phyloP scores from a whole-genome alignment of 2,797 vertebrate species.

The Lacerta bilineata region DNA sequence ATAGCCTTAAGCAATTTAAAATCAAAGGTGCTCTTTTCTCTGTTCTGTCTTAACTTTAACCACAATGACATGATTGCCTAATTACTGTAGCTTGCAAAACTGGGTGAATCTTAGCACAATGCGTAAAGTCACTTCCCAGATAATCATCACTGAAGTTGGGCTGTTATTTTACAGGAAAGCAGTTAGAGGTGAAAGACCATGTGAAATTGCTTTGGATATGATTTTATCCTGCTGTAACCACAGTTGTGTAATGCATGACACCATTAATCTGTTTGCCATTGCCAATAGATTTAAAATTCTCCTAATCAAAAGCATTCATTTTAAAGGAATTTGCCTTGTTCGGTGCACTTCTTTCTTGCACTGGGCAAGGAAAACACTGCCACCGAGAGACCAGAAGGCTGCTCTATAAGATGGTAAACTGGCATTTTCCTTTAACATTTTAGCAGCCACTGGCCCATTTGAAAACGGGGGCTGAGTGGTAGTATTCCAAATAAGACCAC shows the following conservation, averaged over 20 bases:
- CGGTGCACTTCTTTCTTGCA: constrained; percentile 17
- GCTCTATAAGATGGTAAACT: not conserved
- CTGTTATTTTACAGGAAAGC: not conserved
- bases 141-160: constrained; percentile 15
- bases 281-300: constrained; percentile 59
- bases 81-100: not conserved
- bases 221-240: constrained; percentile 42
- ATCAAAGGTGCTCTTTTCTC: not conserved
- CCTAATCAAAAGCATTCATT: constrained; percentile 40
- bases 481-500: not conserved
- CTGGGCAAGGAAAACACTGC: constrained; percentile 26
- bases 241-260: constrained; percentile 57
- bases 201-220: constrained; percentile 18
- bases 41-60: not conserved
- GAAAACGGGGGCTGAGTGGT: fast-evolving
- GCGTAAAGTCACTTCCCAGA: not conserved
- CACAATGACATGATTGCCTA: not conserved
- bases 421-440: not conserved
- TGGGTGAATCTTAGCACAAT: not conserved
- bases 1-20: too few relatives aligned
- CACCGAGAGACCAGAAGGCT: not conserved
- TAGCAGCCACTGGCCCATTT: not conserved
- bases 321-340: constrained; percentile 51
- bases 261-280: constrained; percentile 30
- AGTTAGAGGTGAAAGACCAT: not conserved